phyloP scores from a whole-genome alignment of 2,113 vertebrate species.

The Indicator indicator region DNA sequence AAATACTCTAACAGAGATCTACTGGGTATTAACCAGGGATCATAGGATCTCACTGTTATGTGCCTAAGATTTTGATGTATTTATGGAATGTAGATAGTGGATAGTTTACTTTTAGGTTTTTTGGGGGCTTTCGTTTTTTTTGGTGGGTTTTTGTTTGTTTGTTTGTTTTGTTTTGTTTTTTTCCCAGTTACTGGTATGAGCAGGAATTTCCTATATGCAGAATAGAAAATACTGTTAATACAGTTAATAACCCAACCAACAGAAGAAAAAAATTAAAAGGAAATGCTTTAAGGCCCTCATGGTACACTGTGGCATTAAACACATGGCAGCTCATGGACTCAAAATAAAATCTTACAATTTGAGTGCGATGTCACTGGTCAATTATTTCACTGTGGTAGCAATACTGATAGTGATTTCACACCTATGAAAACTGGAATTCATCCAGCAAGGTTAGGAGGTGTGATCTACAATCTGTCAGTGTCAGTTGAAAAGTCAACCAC shows the following conservation, averaged over 20 bases:
- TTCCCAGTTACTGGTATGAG: constrained; percentile 32
- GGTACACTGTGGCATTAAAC: neutral
- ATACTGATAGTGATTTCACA: constrained; percentile 32
- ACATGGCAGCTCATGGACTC: neutral
- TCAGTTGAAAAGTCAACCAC: neutral
- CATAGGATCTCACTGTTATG: constrained; percentile 14
- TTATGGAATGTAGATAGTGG: constrained; percentile 51
- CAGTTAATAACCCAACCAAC: constrained; percentile 38
- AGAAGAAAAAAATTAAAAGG: neutral
- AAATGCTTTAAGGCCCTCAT: constrained; percentile 34
- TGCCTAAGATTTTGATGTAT: neutral
- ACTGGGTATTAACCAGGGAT: constrained; percentile 1
- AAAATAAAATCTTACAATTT: constrained; percentile 15
- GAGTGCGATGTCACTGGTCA: constrained; percentile 23
- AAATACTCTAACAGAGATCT: constrained; percentile 7
- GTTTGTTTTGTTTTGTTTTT: neutral
- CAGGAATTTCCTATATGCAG: constrained; percentile 49
- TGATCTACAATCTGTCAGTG: neutral
- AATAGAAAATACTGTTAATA: constrained; percentile 36
- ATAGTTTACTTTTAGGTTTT: constrained; percentile 12
- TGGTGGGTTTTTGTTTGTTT: too few species aligned
- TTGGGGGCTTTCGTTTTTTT: neutral
- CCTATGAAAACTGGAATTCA: constrained; percentile 48
- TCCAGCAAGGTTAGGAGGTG: neutral
- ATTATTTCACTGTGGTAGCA: constrained; percentile 13